phyloP scores from a whole-genome alignment of 1,140 invertebrate genomes.

The Lepidurus couesii region DNA sequence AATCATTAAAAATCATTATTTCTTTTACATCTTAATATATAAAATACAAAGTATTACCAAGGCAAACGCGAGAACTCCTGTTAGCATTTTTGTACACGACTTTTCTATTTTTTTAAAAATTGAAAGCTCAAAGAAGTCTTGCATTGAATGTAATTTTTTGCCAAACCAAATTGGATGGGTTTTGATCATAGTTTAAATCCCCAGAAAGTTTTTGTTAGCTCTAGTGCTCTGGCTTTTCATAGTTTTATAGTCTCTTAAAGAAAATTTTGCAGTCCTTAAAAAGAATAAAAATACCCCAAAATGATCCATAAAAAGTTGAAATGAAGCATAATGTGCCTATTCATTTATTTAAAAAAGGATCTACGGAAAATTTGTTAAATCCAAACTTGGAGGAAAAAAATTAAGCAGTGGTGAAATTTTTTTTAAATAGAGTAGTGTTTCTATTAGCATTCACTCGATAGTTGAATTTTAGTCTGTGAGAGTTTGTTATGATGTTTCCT shows the following conservation, averaged over 20 bases:
- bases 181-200: not conserved
- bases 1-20: not conserved
- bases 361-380: too few species aligned
- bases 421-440: not conserved
- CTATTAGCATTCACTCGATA: slow-evolving; percentile 19
- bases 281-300: not conserved
- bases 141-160: not conserved
- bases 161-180: not conserved
- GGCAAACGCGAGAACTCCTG: not conserved
- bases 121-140: too few species aligned
- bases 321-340: not conserved
- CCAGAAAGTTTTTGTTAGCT: not conserved
- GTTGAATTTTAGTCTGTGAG: not conserved
- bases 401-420: too few species aligned
- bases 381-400: too few species aligned
- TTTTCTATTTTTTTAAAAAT: too few species aligned
- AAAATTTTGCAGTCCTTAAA: not conserved
- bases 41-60: not conserved
- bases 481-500: slow-evolving; percentile 4
- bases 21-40: not conserved
- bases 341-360: too few species aligned
- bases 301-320: slow-evolving; percentile 23
- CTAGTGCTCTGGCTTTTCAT: slow-evolving; percentile 4
- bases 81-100: too few species aligned
- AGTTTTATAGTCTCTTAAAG: not conserved